phyloP scores from a whole-genome alignment of 1,140 invertebrate species.

The Branchinecta lindahli region DNA sequence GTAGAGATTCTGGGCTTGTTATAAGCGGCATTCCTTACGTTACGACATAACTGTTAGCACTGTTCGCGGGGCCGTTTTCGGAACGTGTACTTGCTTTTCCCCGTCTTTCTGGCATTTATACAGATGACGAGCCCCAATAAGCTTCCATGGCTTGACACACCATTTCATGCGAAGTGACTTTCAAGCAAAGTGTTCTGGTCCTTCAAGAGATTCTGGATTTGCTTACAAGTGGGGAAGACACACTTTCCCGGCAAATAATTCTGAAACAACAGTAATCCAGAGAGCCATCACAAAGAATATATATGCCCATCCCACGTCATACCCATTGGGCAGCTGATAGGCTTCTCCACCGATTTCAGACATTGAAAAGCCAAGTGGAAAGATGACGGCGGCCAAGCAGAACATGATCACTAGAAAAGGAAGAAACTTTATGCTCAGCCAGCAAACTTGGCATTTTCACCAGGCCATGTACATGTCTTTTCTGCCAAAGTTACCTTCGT shows the following conservation, averaged over 20 bases:
- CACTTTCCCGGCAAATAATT: slow-evolving; percentile 93
- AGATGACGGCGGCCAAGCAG: slow-evolving; percentile 84
- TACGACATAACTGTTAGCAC: no score
- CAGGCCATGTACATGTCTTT: neutral
- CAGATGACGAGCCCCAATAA: no score
- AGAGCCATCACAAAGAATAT: slow-evolving; percentile 85
- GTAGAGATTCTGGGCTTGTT: no score
- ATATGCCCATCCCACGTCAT: slow-evolving; percentile 78
- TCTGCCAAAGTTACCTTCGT: neutral
- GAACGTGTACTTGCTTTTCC: no score
- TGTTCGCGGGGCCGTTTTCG: no score
- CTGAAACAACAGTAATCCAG: slow-evolving; percentile 91
- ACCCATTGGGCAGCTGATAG: slow-evolving; percentile 85
- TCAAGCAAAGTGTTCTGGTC: no score
- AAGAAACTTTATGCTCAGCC: slow-evolving; percentile 16
- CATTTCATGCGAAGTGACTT: no score
- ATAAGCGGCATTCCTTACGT: no score
- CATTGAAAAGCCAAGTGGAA: slow-evolving; percentile 87
- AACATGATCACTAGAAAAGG: slow-evolving; percentile 76
- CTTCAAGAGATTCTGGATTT: neutral
- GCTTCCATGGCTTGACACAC: no score
- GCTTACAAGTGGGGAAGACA: slow-evolving; percentile 79
- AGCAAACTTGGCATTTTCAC: slow-evolving; percentile 14
- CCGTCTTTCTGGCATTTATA: no score
- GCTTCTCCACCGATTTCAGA: slow-evolving; percentile 89